A percentile compares a stretch with the other conserved stretches of the same genome.
phyloP scores from a whole-genome alignment of 2,888 invertebrate genomes.

The Sinelater perroti region DNA sequence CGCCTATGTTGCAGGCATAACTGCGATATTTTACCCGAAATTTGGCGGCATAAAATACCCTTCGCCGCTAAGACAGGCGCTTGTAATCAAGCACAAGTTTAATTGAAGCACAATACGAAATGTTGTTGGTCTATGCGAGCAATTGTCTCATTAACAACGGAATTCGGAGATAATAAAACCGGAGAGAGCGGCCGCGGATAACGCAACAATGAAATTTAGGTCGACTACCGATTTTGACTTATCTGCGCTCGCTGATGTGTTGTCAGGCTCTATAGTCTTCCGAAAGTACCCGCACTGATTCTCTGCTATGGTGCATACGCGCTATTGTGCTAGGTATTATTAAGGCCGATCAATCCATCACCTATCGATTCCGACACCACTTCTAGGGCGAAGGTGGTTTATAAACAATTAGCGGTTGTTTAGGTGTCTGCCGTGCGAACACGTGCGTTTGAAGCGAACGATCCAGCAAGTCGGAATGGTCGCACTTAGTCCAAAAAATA shows the following conservation, averaged over 20 bases:
- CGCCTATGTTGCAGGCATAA: too few species aligned
- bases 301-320: constrained; percentile 18
- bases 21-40: too few species aligned
- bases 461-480: too few species aligned
- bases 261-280: constrained; percentile 19
- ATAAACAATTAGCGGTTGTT: too few species aligned
- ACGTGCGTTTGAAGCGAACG: too few species aligned
- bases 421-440: too few species aligned
- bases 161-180: constrained; percentile 18
- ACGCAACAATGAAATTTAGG: constrained; percentile 28
- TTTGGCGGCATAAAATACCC: neutral
- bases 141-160: constrained; percentile 20
- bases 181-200: constrained; percentile 22
- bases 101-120: too few species aligned
- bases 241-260: constrained; percentile 21
- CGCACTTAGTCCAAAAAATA: too few species aligned
- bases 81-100: neutral
- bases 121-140: constrained; percentile 8
- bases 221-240: constrained; percentile 26
- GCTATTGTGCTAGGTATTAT: constrained; percentile 9
- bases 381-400: too few species aligned
- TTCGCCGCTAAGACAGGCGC: neutral
- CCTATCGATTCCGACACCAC: constrained; percentile 17
- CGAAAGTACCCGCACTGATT: constrained; percentile 17
- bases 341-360: constrained; percentile 27